These are phyloP conservation scores for Lithodes maja DNA, from an alignment of 2,888 invertebrate genomes.

Conservation along the genomic window DNA sequence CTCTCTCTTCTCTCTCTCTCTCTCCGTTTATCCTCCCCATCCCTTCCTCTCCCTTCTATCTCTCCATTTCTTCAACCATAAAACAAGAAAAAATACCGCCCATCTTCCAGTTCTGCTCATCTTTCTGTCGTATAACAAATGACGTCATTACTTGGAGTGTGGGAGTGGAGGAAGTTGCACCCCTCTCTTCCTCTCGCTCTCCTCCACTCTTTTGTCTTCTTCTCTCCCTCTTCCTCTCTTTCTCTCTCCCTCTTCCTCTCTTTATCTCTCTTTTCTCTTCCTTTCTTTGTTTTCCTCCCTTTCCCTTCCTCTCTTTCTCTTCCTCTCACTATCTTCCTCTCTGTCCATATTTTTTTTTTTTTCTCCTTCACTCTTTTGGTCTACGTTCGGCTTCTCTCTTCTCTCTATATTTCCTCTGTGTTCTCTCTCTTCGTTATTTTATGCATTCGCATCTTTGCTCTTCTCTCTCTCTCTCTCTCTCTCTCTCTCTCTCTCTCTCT, in stretches of 20 bases:
- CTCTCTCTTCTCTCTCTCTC: conserved; percentile 16
- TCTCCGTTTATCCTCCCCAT: not conserved
- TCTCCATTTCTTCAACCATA: not conserved
- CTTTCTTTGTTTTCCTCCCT: not conserved
- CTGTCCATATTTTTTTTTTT: not conserved
- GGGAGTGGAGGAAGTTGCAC: not conserved
- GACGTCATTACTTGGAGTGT: conserved; percentile 13
- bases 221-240: not conserved
- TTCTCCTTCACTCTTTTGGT: not conserved
- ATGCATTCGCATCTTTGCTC: not conserved
- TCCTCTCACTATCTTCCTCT: not conserved
- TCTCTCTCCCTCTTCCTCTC: not conserved
- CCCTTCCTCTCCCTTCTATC: not conserved
- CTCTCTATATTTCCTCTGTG: not conserved
- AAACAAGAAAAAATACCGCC: not conserved
- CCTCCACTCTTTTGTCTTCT: not conserved
- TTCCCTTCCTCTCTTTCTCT: not conserved
- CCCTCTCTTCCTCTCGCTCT: not conserved
- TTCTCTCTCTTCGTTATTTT: not conserved
- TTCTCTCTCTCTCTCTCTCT: not conserved
- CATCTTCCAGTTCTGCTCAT: conserved; percentile 6
- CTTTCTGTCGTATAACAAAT: not conserved
- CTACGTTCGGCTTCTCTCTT: not conserved
- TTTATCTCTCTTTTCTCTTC: not conserved
- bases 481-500: conserved; percentile 6